phyloP scores from a whole-genome alignment of 1,140 invertebrate genomes.

The Drepana arcuata region DNA sequence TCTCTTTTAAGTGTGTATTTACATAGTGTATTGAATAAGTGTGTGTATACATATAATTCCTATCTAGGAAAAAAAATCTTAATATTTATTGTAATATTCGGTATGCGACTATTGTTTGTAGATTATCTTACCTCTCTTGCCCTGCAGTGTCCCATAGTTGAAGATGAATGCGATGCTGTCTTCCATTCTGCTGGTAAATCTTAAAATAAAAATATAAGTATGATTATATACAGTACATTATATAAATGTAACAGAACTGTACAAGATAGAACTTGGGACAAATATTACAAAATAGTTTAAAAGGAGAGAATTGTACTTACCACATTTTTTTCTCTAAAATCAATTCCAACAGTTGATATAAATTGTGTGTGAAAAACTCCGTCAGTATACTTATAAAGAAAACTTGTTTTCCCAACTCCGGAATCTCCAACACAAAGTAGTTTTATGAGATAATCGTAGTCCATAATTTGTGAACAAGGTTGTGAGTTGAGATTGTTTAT shows the following conservation, averaged over 20 bases:
- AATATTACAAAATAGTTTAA: background rate
- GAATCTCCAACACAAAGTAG: slow-evolving; percentile 95
- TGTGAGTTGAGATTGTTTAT: no score
- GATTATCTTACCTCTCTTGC: slow-evolving; percentile 81
- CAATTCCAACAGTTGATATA: slow-evolving; percentile 97
- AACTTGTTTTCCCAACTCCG: slow-evolving; percentile 94
- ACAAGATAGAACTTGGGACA: background rate
- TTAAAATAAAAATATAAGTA: slow-evolving; percentile 48
- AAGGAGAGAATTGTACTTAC: slow-evolving; percentile 73
- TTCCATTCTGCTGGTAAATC: slow-evolving; percentile 85
- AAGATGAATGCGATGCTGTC: slow-evolving; percentile 89
- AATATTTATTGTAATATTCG: no score
- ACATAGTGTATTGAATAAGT: no score
- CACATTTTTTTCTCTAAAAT: slow-evolving; percentile 96
- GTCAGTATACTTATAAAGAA: slow-evolving; percentile 96
- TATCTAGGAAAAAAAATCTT: no score
- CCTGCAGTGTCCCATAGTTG: slow-evolving; percentile 98
- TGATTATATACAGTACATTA: background rate
- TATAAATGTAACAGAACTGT: no score
- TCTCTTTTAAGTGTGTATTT: no score
- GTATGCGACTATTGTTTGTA: no score
- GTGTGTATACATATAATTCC: no score
- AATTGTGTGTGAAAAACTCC: slow-evolving; percentile 92
- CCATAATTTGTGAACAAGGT: no score
- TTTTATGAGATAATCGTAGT: slow-evolving; percentile 98